Conservation (phyloP, 37 sponge, comb jelly and placozoan species). For the Crambe crambe region DNA sequence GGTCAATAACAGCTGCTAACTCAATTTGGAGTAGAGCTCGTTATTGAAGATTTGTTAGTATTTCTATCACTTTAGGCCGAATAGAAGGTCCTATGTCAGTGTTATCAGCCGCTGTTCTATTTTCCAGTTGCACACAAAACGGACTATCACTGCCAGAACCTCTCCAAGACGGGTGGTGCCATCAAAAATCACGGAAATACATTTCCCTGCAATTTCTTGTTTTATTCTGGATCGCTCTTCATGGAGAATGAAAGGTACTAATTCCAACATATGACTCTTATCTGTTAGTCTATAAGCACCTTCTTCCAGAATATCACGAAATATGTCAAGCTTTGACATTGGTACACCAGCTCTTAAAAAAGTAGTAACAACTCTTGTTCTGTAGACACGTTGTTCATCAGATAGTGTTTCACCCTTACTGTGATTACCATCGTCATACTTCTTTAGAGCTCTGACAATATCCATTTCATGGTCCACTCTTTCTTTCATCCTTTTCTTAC, state of each 20-base stretch:
- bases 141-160: no score
- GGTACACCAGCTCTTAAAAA: conserved; percentile 40
- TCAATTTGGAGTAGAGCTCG: no score
- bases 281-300: conserved; percentile 26
- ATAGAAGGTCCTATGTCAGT: neutral
- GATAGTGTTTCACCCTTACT: conserved; percentile 22
- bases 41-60: no score
- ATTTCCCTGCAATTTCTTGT: no score
- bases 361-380: conserved; percentile 45
- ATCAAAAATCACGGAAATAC: conserved; percentile 44
- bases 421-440: conserved; percentile 10
- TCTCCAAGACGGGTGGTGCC: conserved; percentile 31
- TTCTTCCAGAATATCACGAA: conserved; percentile 44
- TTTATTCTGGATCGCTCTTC: conserved; percentile 21
- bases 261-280: neutral
- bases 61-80: no score
- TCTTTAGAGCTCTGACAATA: conserved; percentile 17
- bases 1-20: no score
- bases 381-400: conserved; percentile 25
- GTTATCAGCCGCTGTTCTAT: conserved; percentile 3
- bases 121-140: neutral
- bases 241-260: conserved; percentile 27
- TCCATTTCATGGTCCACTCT: neutral
- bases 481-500: conserved; percentile 19
- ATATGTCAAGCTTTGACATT: no score